phyloP scores from a whole-genome alignment of 2,888 invertebrate genomes.

The Yponomeuta cagnagella region DNA sequence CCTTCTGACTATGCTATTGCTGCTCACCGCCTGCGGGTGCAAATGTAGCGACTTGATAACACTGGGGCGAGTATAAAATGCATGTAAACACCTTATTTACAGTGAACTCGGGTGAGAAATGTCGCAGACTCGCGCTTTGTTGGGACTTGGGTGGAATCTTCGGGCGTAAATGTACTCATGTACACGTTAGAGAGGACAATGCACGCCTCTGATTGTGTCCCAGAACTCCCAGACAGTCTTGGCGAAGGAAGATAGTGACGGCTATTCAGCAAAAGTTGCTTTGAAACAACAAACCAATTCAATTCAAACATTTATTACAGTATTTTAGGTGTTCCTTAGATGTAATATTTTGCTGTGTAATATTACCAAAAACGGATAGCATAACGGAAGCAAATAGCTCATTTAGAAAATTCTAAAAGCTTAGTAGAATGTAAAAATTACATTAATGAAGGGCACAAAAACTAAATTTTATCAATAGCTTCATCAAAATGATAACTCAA shows the following conservation, averaged over 20 bases:
- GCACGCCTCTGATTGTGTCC: not conserved
- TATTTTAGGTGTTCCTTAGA: too few species aligned
- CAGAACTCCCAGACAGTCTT: not conserved
- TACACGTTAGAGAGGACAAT: not conserved
- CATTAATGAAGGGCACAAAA: too few species aligned
- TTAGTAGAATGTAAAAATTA: too few species aligned
- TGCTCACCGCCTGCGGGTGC: slow-evolving; percentile 41
- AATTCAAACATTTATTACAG: too few species aligned
- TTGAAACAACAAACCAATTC: not conserved
- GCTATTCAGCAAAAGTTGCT: not conserved
- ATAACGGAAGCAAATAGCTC: too few species aligned
- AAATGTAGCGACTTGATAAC: slow-evolving; percentile 63
- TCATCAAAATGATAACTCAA: too few species aligned
- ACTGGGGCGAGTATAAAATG: slow-evolving; percentile 57
- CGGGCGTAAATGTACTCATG: not conserved
- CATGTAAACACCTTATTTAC: slow-evolving; percentile 65
- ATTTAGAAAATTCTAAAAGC: too few species aligned
- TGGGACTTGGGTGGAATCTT: not conserved
- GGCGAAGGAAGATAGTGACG: not conserved
- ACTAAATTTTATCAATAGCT: too few species aligned
- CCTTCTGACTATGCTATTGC: not conserved
- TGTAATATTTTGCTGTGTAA: too few species aligned
- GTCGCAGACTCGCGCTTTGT: slow-evolving; percentile 41
- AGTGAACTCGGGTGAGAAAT: slow-evolving; percentile 45
- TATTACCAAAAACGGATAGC: too few species aligned